phyloP scores from a whole-genome alignment of 2,113 vertebrate genomes.

The Eublepharis macularius region DNA sequence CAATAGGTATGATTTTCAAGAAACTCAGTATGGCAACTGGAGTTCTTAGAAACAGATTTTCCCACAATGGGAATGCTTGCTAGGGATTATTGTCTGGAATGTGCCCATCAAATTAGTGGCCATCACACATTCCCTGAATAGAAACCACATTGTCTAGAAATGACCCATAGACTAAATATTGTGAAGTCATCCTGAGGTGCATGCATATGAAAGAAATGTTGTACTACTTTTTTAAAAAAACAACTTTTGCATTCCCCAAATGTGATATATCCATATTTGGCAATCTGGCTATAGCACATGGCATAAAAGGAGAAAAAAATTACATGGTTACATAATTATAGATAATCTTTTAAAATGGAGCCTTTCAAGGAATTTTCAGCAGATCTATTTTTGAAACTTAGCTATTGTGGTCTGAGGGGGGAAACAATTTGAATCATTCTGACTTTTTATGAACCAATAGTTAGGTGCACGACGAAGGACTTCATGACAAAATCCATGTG shows the following conservation, averaged over 20 bases:
- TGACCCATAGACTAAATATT: conserved; percentile 6
- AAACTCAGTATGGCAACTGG: neutral
- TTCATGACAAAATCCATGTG: conserved; percentile 45
- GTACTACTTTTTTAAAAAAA: neutral
- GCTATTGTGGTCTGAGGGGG: conserved; percentile 29
- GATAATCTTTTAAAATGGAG: conserved; percentile 31
- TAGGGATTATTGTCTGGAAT: neutral
- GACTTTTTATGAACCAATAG: conserved; percentile 56
- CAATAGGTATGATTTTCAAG: neutral
- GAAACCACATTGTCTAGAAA: conserved; percentile 13
- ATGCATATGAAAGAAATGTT: neutral
- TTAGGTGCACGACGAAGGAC: conserved; percentile 39
- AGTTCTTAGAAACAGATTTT: neutral
- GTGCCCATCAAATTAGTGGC: neutral
- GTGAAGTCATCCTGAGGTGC: neutral
- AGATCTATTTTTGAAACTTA: conserved; percentile 23
- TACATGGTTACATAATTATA: conserved; percentile 1
- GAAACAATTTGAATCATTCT: conserved; percentile 50
- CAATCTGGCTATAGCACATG: neutral
- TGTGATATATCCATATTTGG: conserved; percentile 17
- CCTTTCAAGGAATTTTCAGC: conserved; percentile 25
- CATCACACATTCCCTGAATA: neutral
- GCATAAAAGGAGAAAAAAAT: neutral
- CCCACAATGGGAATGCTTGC: neutral
- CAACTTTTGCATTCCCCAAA: neutral